These are phyloP conservation scores for Hyaena hyaena DNA, from an alignment of 2,113 vertebrate genomes.

Conservation along the genomic window DNA sequence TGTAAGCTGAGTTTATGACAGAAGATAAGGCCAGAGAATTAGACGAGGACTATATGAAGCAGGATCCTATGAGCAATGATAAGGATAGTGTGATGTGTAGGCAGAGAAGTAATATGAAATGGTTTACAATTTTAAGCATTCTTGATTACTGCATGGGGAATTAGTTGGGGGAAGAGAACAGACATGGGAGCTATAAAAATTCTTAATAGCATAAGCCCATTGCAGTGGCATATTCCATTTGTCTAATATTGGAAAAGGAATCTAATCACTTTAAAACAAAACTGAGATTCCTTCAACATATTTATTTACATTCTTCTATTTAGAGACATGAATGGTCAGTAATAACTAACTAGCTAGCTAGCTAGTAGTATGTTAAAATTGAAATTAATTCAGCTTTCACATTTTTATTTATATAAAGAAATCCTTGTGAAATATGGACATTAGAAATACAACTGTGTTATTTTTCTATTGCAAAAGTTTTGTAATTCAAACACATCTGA, in stretches of 20 bases:
- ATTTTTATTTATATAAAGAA: constrained; percentile 46
- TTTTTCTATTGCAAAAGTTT: background rate
- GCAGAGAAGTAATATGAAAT: background rate
- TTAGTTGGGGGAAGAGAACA: background rate
- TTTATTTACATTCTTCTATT: background rate
- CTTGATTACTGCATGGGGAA: background rate
- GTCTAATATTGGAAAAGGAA: background rate
- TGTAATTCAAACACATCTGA: constrained; percentile 67
- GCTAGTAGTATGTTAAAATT: background rate
- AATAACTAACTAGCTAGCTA: background rate
- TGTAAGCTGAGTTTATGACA: background rate
- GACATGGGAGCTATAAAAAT: background rate
- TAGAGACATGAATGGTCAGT: background rate
- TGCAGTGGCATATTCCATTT: background rate
- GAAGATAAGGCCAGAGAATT: background rate
- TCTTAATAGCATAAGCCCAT: background rate
- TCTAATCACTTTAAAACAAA: background rate
- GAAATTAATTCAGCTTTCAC: constrained; percentile 19
- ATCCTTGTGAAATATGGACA: background rate
- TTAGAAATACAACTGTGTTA: constrained; percentile 15
- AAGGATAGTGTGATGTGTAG: background rate
- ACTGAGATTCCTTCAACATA: background rate
- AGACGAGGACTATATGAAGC: background rate
- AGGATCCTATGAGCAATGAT: background rate
- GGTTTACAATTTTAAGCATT: background rate